Evolutionary conservation across 2,797 vertebrate genomes (phyloP).

Genomic region (Anguilla megastoma): DNA sequence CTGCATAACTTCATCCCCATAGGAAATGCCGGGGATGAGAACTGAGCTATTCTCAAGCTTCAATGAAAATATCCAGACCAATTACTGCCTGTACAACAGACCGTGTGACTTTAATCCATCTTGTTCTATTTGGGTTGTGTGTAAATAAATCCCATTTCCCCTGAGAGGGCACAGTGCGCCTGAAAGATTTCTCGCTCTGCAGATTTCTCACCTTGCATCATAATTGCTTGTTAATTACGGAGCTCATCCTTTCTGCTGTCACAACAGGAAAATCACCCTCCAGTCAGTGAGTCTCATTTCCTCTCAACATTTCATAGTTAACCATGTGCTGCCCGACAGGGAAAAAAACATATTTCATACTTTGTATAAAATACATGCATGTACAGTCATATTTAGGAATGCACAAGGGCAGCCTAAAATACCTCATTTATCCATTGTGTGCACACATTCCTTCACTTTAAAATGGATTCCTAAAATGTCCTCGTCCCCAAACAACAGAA

Average conservation of each 20-base stretch:
- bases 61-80: constrained; percentile 4
- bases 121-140: neutral
- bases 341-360: neutral
- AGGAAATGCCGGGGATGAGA: neutral
- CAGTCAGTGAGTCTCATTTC: neutral
- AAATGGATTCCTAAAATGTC: neutral
- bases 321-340: neutral
- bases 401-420: neutral
- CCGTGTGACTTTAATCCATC: constrained; percentile 17
- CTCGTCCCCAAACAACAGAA: neutral
- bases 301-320: neutral
- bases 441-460: neutral
- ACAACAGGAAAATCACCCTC: neutral
- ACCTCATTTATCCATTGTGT: neutral
- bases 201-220: neutral
- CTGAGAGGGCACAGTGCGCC: neutral
- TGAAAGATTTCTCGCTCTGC: neutral
- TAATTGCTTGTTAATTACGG: neutral
- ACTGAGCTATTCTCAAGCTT: constrained; percentile 3
- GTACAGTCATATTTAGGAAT: neutral
- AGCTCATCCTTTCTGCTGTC: neutral
- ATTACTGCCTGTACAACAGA: neutral
- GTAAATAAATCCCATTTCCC: neutral
- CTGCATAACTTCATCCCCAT: neutral
- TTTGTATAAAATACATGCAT: neutral